Evolutionary conservation across 2,797 vertebrate species (phyloP), one percentile per base, ranked within the genome.

Genomic region (Picus viridis): DNA sequence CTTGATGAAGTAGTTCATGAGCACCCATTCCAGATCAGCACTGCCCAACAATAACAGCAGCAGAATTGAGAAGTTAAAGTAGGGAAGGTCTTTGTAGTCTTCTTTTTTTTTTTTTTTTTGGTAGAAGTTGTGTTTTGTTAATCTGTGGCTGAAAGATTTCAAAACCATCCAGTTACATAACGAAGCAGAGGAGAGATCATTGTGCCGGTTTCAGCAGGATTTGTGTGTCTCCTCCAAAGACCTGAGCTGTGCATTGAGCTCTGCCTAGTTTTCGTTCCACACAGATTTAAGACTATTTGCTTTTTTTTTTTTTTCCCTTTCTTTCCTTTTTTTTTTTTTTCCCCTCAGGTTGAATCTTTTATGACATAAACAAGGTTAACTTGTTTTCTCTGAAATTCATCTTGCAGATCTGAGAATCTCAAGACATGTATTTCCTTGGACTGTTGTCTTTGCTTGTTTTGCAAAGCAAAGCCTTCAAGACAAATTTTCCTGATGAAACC

Each of bases 401-500:
- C 88, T 96, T 96, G 10, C 88, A 98, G 97, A 34, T 73, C 93
- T 86, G 36, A 82, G 88, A 83, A 81, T 86, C 95, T 88, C 58
- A 29, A 94, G 86, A 10, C 67, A 98, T 98, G 98, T 96, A 97
- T 96, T 88, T 97, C 70, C 93, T 98, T 36, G 97, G 98, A 90
- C 93, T 98, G 41, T 94, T 98, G 92, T 97, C 97, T 63, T 96
- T 99, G 97, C 92, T 98, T 9, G 71, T 93, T 90, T 96, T 98
- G 95, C 98, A 97, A 91, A 95, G 93, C 24, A 61, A 95, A 83
- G 95, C 96, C 58, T 95, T 97, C 93, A 98, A 97, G 94, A 97
- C 97, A 74, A 98, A 97, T 95, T 96, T 98, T 90, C 98, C 98
- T 4, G 98, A 99, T 96, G 98, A 98, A 94, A 98, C 96, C 90